Conservation (phyloP, 2,797 vertebrate genomes). For the Pempheris klunzingeri region DNA sequence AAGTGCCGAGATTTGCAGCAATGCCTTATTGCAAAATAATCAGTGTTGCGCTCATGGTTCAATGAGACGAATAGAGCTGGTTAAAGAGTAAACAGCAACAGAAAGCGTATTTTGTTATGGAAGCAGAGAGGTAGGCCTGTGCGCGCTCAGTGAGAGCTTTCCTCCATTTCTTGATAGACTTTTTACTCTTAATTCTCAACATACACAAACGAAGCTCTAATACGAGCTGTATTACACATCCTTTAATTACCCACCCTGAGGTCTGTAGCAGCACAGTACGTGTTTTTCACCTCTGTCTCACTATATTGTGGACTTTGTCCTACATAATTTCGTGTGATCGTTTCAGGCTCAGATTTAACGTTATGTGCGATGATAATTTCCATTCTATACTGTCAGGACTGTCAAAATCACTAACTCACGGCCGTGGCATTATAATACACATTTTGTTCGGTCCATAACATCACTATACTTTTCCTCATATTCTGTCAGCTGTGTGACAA, state of each 20-base stretch:
- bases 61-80: slow-evolving; percentile 1
- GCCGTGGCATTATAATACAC: background rate
- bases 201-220: background rate
- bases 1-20: background rate
- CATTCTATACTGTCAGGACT: background rate
- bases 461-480: too few relatives aligned
- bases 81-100: slow-evolving; percentile 18
- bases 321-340: background rate
- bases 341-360: background rate
- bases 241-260: background rate
- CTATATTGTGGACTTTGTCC: background rate
- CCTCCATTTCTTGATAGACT: background rate
- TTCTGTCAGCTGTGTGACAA: slow-evolving; percentile 10
- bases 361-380: background rate
- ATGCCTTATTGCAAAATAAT: slow-evolving; percentile 3
- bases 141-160: background rate
- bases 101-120: background rate
- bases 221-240: background rate
- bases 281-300: background rate
- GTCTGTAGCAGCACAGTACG: background rate
- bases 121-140: slow-evolving; percentile 1
- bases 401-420: background rate
- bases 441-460: background rate
- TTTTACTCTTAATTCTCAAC: slow-evolving; percentile 5
- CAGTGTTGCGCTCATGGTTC: slow-evolving; percentile 1